These are phyloP conservation scores for Pheosia gnoma DNA, from an alignment of 2,888 invertebrate species.

Conservation along the genomic window DNA sequence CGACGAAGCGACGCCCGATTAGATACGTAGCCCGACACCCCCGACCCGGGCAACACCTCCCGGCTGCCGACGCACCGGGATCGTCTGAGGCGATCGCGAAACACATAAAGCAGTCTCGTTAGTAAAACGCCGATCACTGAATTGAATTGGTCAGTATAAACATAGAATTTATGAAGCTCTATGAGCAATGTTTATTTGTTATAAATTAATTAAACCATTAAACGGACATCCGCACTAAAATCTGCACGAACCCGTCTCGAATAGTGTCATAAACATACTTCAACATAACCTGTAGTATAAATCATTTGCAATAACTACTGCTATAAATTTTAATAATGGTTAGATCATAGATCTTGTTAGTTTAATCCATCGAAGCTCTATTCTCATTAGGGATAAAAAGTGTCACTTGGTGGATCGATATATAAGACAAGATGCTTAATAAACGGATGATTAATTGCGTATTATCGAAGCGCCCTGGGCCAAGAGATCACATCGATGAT, in stretches of 20 bases:
- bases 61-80: slow-evolving; percentile 48
- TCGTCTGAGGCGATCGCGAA: slow-evolving; percentile 49
- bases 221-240: background rate
- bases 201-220: background rate
- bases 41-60: slow-evolving; percentile 65
- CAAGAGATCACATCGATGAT: slow-evolving; percentile 61
- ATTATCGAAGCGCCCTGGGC: slow-evolving; percentile 63
- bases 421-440: slow-evolving; percentile 54
- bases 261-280: too few species aligned
- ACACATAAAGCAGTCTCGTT: slow-evolving; percentile 50
- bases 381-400: slow-evolving; percentile 72
- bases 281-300: too few species aligned
- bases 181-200: background rate
- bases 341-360: background rate
- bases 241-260: too few species aligned
- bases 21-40: slow-evolving; percentile 71
- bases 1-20: slow-evolving; percentile 76
- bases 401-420: slow-evolving; percentile 59
- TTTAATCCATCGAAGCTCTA: slow-evolving; percentile 31
- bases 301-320: too few species aligned
- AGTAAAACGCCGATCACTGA: slow-evolving; percentile 21
- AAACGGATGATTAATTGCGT: slow-evolving; percentile 72
- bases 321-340: too few species aligned
- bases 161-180: background rate
- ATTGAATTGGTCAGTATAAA: slow-evolving; percentile 23